Evolutionary conservation across 2,888 invertebrate species (phyloP), one percentile per base, ranked within the genome.

Genomic region (Arge pagana): DNA sequence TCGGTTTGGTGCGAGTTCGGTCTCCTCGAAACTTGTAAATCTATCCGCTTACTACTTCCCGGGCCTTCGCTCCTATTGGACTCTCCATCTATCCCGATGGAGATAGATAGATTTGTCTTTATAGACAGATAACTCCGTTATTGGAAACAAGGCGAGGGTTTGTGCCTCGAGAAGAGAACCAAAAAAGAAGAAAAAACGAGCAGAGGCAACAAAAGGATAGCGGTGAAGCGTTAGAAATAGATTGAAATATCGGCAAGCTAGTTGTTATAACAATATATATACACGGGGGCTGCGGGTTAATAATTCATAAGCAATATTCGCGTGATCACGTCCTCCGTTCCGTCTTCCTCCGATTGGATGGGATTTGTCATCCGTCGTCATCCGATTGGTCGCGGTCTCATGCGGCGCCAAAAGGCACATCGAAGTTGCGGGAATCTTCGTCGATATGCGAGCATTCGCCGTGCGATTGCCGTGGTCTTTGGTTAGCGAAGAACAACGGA

Each of bases 231-330:
- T 10, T 11, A 15, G 15, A 42, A 21, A 15, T 11, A 26, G 21
- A 42, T 26, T 8, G 15, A 28, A 37, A 43, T 16, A 41, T 16
- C 24, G 39, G 18, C 31, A 30, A 42, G 54, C 30, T 52, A 45
- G 58, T 62, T 65, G 63, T 64, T 65, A 60, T 62, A 64, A 62
- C 56, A n/a, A n/a, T n/a, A n/a, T n/a, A n/a, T n/a, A n/a, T n/a
- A n/a, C n/a, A n/a, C n/a, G n/a, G n/a, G 60, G 50, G 54, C 59
- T 59, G 54, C 56, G 60, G 59, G 71, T 73, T 71, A 74, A 74
- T 74, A 73, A 74, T 74, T 74, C 72, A 74, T 74, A 74, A 74
- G 74, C 70, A 69, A 71, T 68, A 69, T 67, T 61, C 68, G 66
- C 63, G n/a, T n/a, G 70, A 70, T 70, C 74, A 72, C 72, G 71